A percentile compares a stretch with the other conserved stretches of the same genome.
phyloP scores from a whole-genome alignment of 2,113 vertebrate species.

The Ardeotis arabs region DNA sequence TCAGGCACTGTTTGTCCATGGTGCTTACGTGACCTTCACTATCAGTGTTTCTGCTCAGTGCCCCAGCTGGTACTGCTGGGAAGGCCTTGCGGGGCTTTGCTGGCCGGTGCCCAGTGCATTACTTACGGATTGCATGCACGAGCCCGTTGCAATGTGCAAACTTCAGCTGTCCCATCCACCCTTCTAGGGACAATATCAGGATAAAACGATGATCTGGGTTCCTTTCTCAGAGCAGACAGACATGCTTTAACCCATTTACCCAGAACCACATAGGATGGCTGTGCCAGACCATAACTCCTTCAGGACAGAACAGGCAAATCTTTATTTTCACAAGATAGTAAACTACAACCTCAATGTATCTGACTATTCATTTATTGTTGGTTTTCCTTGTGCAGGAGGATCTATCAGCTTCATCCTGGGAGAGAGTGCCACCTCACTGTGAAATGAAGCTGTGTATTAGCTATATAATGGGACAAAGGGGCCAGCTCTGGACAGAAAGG shows the following conservation, averaged over 20 bases:
- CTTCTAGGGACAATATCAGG: neutral
- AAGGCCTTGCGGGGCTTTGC: neutral
- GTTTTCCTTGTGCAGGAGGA: neutral
- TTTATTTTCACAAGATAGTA: neutral
- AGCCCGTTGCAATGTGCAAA: neutral
- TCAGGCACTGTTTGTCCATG: neutral
- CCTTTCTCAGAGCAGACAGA: neutral
- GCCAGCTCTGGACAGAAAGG: neutral
- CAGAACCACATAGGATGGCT: neutral
- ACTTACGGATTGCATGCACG: fast-evolving
- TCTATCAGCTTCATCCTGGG: neutral
- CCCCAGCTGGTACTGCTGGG: neutral
- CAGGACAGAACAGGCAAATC: neutral
- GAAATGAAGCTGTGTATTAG: neutral
- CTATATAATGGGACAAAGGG: neutral
- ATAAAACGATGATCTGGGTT: neutral
- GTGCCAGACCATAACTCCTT: neutral
- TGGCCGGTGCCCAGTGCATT: neutral
- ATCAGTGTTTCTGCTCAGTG: neutral
- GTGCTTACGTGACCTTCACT: neutral
- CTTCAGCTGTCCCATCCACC: neutral
- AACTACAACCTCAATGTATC: neutral
- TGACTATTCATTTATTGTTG: neutral
- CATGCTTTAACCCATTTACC: neutral
- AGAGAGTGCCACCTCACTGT: neutral